These are phyloP conservation scores for Aldabrachelys gigantea DNA, from an alignment of 2,113 vertebrate genomes.

Conservation along the genomic window DNA sequence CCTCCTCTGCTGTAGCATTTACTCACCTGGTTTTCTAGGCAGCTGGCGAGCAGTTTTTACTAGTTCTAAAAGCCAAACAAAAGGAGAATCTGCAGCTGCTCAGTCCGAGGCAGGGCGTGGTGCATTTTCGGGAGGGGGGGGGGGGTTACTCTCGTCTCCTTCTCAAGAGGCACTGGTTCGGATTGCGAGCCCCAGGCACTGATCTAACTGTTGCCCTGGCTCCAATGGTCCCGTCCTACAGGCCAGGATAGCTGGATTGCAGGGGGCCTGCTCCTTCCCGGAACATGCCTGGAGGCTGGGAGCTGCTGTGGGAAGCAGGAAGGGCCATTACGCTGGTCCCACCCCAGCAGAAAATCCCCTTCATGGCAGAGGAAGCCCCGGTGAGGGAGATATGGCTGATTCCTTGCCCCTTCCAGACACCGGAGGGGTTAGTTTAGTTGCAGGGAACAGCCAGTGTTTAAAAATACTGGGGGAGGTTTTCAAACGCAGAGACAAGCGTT, in stretches of 20 bases:
- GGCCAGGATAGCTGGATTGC: too few species aligned
- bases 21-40: too few species aligned
- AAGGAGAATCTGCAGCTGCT: background rate
- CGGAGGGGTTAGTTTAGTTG: background rate
- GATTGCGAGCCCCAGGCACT: background rate
- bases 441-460: background rate
- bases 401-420: background rate
- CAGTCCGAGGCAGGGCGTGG: background rate
- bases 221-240: too few species aligned
- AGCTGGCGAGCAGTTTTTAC: background rate
- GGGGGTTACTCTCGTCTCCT: background rate
- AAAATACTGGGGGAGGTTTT: background rate
- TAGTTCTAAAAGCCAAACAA: too few species aligned
- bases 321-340: background rate
- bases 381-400: background rate
- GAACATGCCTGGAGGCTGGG: background rate
- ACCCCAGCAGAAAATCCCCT: too few species aligned
- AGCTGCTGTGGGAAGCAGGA: background rate
- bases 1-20: background rate
- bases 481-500: background rate
- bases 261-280: too few species aligned
- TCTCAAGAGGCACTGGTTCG: too few species aligned
- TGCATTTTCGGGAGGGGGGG: background rate
- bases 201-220: too few species aligned
- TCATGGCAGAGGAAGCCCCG: background rate